Evolutionary conservation across 2,113 vertebrate genomes (phyloP).

Genomic region (Spermophilus dauricus): DNA sequence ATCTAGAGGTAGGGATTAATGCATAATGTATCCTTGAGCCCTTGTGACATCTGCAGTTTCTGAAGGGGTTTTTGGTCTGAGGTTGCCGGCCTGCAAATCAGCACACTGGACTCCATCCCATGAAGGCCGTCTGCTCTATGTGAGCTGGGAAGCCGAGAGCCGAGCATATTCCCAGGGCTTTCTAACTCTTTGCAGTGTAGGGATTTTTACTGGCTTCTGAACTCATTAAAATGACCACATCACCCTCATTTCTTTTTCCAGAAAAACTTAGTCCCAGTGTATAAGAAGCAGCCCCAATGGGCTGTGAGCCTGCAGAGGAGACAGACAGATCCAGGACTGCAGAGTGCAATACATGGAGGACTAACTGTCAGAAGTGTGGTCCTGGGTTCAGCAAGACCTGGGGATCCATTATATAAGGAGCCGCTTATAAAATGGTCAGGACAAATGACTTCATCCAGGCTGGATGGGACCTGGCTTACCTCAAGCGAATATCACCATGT

Average conservation of each 20-base stretch:
- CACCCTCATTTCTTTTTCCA: neutral
- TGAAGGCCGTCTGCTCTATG: neutral
- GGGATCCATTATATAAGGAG: neutral
- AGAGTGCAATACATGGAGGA: neutral
- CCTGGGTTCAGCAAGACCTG: neutral
- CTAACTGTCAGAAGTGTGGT: too few species aligned
- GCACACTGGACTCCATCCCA: neutral
- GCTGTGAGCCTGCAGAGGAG: neutral
- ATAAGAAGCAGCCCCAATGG: neutral
- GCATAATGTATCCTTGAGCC: neutral
- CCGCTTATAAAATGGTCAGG: neutral
- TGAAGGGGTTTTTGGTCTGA: neutral
- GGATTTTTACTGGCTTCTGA: neutral
- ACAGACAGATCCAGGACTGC: neutral
- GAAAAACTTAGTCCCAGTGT: neutral
- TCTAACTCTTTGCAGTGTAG: neutral
- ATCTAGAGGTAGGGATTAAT: slow-evolving; percentile 40
- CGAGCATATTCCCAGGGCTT: neutral
- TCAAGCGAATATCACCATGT: neutral
- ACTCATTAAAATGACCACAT: neutral
- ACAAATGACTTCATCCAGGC: neutral
- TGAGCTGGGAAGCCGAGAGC: neutral
- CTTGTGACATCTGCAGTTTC: neutral
- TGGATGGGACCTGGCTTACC: neutral
- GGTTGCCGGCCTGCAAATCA: slow-evolving; percentile 31